Evolutionary conservation across 2,797 vertebrate species (phyloP).

Genomic region (Todus mexicanus): DNA sequence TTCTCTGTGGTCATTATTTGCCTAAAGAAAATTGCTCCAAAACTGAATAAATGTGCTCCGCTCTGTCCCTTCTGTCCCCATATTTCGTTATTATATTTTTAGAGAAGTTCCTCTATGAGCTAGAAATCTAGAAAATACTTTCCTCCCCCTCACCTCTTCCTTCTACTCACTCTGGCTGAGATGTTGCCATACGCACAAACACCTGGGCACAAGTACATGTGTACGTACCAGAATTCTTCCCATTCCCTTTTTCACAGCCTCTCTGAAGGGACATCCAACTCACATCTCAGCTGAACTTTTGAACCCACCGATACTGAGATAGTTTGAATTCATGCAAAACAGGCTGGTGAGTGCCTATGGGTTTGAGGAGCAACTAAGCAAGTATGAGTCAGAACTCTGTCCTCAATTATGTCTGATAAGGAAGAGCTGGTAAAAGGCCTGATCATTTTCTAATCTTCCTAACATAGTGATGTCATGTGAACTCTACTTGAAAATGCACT

Average conservation of each 20-base stretch:
- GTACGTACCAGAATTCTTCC: neutral
- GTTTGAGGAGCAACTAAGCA: neutral
- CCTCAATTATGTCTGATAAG: neutral
- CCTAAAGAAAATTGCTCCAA: neutral
- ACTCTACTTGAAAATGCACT: neutral
- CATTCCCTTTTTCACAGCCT: neutral
- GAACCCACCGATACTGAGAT: neutral
- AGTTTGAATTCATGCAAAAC: slow-evolving; percentile 5
- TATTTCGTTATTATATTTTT: neutral
- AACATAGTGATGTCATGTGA: neutral
- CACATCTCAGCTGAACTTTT: slow-evolving; percentile 31
- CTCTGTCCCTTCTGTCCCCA: neutral
- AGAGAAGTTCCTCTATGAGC: neutral
- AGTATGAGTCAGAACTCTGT: neutral
- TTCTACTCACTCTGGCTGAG: neutral
- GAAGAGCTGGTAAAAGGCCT: neutral
- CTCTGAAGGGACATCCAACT: neutral
- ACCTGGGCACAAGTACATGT: neutral
- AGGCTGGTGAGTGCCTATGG: neutral
- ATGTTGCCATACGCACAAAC: neutral
- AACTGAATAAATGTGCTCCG: neutral
- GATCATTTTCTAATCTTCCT: neutral
- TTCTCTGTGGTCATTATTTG: neutral
- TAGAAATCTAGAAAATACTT: neutral
- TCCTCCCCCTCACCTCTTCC: neutral